A percentile compares a stretch with the other conserved stretches of the same genome.
Conservation (phyloP, 2,797 vertebrate genomes). For the Epinephelus coioides region DNA sequence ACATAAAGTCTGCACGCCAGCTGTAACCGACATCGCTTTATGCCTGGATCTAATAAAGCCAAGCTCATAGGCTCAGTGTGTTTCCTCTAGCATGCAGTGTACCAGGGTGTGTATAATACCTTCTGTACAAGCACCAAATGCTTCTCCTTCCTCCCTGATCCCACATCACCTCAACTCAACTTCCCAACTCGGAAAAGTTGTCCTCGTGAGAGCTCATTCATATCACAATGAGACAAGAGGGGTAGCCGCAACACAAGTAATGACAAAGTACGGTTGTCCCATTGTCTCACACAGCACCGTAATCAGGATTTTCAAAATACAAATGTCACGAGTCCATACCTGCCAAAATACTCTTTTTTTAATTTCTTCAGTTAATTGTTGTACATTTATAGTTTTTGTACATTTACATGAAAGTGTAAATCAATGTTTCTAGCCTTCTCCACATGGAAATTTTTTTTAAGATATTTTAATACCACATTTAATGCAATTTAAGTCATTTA, state of each 20-base stretch:
- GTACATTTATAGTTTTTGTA: background rate
- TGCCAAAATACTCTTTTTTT: background rate
- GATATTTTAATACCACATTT: too few relatives aligned
- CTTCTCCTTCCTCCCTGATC: conserved; percentile 49
- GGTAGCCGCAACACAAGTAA: background rate
- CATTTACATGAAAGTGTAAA: background rate
- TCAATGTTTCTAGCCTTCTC: background rate
- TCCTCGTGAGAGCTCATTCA: conserved; percentile 21
- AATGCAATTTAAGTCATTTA: too few relatives aligned
- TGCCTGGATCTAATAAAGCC: conserved; percentile 79
- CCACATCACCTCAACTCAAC: conserved; percentile 57
- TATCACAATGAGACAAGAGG: background rate
- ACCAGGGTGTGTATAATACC: conserved; percentile 78
- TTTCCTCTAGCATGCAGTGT: conserved; percentile 77
- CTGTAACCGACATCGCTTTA: conserved; percentile 71
- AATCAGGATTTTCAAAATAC: background rate
- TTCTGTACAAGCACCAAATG: conserved; percentile 71
- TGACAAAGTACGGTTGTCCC: background rate
- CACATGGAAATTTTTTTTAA: background rate
- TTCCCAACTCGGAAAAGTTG: conserved; percentile 47
- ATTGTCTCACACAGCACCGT: too few relatives aligned
- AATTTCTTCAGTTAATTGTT: background rate
- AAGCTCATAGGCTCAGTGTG: conserved; percentile 74
- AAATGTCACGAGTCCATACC: background rate
- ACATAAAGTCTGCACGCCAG: conserved; percentile 72